Evolutionary conservation across 2,888 invertebrate species (phyloP).

Genomic region (Aproaerema taeniolella): DNA sequence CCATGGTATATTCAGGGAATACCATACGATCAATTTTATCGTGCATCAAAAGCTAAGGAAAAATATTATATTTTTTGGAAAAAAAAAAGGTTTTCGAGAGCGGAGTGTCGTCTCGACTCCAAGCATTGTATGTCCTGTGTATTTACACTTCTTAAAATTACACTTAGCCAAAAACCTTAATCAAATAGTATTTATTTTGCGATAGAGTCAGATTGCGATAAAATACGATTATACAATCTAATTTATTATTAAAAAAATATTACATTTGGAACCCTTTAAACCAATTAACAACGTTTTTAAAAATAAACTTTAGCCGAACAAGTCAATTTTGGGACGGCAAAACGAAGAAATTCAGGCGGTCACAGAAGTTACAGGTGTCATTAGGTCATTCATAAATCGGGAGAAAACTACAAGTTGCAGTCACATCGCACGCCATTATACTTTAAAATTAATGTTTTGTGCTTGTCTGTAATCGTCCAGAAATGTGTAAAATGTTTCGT

Average conservation of each 20-base stretch:
- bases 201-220: constrained; percentile 55
- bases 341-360: too few species aligned
- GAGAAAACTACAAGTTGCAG: too few species aligned
- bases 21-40: neutral
- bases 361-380: too few species aligned
- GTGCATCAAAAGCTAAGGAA: too few species aligned
- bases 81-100: constrained; percentile 4
- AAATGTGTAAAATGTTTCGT: constrained; percentile 10
- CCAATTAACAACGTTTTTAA: constrained; percentile 24
- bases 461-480: too few species aligned
- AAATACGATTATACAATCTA: constrained; percentile 47
- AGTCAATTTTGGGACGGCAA: too few species aligned
- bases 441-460: too few species aligned
- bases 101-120: constrained; percentile 16
- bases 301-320: constrained; percentile 1
- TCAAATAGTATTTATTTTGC: constrained; percentile 55
- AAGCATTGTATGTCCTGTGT: constrained; percentile 47
- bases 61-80: too few species aligned
- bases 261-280: constrained; percentile 27
- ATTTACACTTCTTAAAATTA: constrained; percentile 69
- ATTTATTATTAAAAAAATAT: constrained; percentile 39
- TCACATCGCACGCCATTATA: too few species aligned
- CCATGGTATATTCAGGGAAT: neutral
- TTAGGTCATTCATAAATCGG: too few species aligned
- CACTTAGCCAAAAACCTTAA: constrained; percentile 53